Evolutionary conservation across 2,888 invertebrate species (phyloP), one percentile per base, ranked within the genome.

Genomic region (Xestia c-nigrum): DNA sequence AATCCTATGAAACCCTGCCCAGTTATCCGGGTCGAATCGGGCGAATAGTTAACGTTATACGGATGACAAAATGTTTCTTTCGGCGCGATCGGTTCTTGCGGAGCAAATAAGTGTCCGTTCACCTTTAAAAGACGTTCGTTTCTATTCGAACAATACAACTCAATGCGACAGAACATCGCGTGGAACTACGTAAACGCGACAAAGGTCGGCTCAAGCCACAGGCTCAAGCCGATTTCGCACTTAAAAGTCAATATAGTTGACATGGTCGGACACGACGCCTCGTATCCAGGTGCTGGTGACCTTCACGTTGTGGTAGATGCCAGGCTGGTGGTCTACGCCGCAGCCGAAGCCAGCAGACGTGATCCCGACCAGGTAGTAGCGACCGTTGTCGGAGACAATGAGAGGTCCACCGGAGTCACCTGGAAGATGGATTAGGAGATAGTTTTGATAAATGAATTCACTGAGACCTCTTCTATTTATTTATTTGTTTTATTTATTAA

Each of bases 271-370:
- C 21, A 97, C 96, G 73, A 97, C 94, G 31, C 97, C 97, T 84
- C 97, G 96, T 76, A 98, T 98, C 98, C 98, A 98, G 81, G 97
- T 95, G 43, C 97, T 96, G 9, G 98, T 98, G 88, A 97, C 97
- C 87, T 97, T 97, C 4, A 98, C 97, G 91, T 98, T 98, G 93
- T 98, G 98, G 94, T 98, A 98, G 88, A 98, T 98, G 50, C 98
- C 98, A 0, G 98, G 98, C 93, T 98, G 98, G 90, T 98, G 98
- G 90, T 98, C 98, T 21, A 98, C 98, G 0, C 98, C 98, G 91
- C 98, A 98, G 67, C 98, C 98, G 92, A 98, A 98, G 10, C 98
- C 98, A 0, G 98, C 98, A 46, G 98, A 98, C 0, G 98, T 98
- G 83, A 98, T 98, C 21, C 98, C 98, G 9, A 97, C 98, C 19